Base-by-base conservation (phyloP, 2,888 invertebrate genomes). In the Yponomeuta cagnagella region DNA sequence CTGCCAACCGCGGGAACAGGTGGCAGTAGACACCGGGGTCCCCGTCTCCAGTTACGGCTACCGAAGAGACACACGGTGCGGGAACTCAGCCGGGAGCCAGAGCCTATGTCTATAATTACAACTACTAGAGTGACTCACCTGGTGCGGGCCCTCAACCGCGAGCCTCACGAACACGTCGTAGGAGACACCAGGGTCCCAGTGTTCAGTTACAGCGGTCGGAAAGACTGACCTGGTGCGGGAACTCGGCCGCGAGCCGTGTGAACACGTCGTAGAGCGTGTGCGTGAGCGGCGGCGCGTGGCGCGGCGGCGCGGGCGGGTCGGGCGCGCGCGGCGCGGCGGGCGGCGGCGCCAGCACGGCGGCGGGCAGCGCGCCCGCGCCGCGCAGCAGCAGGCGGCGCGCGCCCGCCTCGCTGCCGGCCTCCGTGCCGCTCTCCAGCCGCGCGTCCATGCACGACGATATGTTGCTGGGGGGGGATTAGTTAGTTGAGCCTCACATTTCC, bases 351-450 rank as follows among this genome's bases (percentile, higher is more conserved):
- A 89, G 92, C 73, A 94, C 89, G 69, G 94, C 93, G 72, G 90
- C 85, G 63, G 93, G 92, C 69, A 95, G 87, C 74, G 93, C 93
- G 71, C 94, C 94, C 68, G 94, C 93, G 69, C 95, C 95, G 48
- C 94, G 90, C 63, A 95, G 94, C 69, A 95, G 93, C 74, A 96
- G 93, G 78, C 96, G 94, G 73, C 96, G 93, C 30, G 96, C 89
- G 66, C 94, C 93, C 31, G 97, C 95, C 83, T 97, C 97, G 23
- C 96, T 95, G 71, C 94, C 93, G 58, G 95, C 94, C 77, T 97
- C 96, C 12, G 97, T 94, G 0, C 97, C 96, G 74, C 94, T 94
- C 80, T 97, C 97, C 64, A 97, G 87, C 67, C 98, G 94, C 12
- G 86, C 85, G 80, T 91, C 90, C 76, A 84, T 82, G 80, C 90